Percentiles rank a stretch among this genome's conserved stretches.
Evolutionary conservation across 23 tunicate genomes (phyloP).

Genomic region (Aplidium turbinatum): DNA sequence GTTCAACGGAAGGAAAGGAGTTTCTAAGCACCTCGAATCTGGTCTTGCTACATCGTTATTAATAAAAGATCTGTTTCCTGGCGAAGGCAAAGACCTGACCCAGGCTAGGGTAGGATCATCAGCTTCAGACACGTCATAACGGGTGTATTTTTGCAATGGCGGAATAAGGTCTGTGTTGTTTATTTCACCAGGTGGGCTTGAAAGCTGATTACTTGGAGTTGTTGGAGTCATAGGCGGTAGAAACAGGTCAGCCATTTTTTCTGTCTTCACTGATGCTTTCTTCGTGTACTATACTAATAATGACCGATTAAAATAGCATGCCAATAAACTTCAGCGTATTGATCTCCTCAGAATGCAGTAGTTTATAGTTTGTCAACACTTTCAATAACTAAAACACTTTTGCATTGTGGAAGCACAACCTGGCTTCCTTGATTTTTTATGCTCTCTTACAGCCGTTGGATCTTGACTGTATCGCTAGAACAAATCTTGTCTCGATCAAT

Average conservation of each 20-base stretch:
- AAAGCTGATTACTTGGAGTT: not conserved
- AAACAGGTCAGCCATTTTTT: conserved; percentile 60
- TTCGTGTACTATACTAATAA: too few species aligned
- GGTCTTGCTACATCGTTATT: not conserved
- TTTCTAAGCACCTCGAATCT: conserved; percentile 24
- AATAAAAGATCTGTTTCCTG: not conserved
- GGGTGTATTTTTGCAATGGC: conserved; percentile 25
- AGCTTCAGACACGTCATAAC: conserved; percentile 28
- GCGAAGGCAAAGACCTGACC: conserved; percentile 83
- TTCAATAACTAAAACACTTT: not conserved
- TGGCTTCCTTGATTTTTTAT: too few species aligned
- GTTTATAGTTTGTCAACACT: not conserved
- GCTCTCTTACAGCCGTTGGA: too few species aligned
- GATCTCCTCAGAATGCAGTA: too few species aligned
- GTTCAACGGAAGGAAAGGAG: conserved; percentile 11
- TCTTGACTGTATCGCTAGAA: too few species aligned
- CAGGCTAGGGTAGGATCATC: conserved; percentile 78
- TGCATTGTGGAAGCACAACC: too few species aligned
- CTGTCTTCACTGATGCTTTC: too few species aligned
- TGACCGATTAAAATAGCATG: too few species aligned
- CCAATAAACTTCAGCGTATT: too few species aligned
- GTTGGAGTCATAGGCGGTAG: conserved; percentile 69
- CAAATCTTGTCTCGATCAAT: not conserved
- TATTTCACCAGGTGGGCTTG: not conserved
- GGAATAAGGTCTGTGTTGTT: not conserved